phyloP scores from a whole-genome alignment of 2,113 vertebrate genomes.

The Marcusenius ussheri region DNA sequence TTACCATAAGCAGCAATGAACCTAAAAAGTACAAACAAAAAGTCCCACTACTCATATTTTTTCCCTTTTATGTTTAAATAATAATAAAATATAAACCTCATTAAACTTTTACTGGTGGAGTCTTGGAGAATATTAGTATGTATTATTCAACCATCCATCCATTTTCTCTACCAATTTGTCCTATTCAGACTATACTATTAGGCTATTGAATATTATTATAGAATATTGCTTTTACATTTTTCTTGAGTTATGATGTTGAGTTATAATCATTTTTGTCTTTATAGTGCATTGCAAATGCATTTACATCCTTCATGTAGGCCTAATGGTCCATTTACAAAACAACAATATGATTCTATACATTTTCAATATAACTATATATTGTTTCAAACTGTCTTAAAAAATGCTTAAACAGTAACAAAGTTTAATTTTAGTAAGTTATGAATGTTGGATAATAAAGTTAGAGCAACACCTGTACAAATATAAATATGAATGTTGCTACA shows the following conservation, averaged over 20 bases:
- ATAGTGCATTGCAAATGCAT: not conserved
- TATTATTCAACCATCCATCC: not conserved
- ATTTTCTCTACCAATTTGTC: not conserved
- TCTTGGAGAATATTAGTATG: not conserved
- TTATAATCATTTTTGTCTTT: not conserved
- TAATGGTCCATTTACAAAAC: not conserved
- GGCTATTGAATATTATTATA: not conserved
- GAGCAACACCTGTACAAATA: not conserved
- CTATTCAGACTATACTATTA: not conserved
- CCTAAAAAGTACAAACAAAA: conserved; percentile 46
- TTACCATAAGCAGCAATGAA: conserved; percentile 66
- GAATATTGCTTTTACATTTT: not conserved
- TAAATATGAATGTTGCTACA: not conserved
- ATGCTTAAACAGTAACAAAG: not conserved
- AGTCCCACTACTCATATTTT: not conserved
- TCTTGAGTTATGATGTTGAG: not conserved
- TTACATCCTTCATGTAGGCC: not conserved
- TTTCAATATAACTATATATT: not conserved
- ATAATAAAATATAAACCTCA: not conserved
- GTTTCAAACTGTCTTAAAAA: not conserved
- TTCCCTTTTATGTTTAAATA: not conserved
- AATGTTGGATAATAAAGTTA: not conserved
- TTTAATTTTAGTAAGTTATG: not conserved
- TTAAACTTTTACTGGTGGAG: not conserved
- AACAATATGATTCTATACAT: not conserved